Evolutionary conservation across 2,113 vertebrate species (phyloP), one percentile per base, ranked within the genome.

Genomic region (Microcebus jonahi): DNA sequence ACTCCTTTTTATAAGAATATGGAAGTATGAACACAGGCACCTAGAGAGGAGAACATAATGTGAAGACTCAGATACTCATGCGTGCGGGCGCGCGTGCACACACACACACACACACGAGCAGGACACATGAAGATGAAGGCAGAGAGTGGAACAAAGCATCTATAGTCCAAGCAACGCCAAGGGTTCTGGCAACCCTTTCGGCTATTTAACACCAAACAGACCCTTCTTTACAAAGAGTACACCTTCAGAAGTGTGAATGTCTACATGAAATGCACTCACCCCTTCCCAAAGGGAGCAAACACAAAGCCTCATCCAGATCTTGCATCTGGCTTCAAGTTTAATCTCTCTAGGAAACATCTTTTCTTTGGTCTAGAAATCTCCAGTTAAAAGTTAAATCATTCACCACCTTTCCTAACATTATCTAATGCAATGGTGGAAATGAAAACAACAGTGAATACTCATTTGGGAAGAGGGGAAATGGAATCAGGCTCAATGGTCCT

Each of bases 51-150:
- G 68, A 76, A 59, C 21, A 3, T 39, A 5, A 14, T 1, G 1
- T 75, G 92, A 75, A 27, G 45, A 67, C 48, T 67, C 34, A 45
- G 34, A 10, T 36, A 4, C 31, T 8, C 2, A 1, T 1, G 1
- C 0, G 7, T 10, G 4, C 5, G 12, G 18, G 4, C 8, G 0
- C 20, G 21, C 27, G 10, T 31, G 25, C 17, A 6, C 15, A 23
- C 15, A 20, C 59, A 53, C 18, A 31, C 23, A 23, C 15, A 20
- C 59, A 53, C 45, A 25, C 4, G 31, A 45, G 36, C 48, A 63
- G 34, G 2, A 15, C 6, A 9, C 0, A 2, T 25, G 87, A 75
- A 21, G 57, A 18, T 34, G 10, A 17, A 68, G n/a, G 36, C 61
- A 48, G 67, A 59, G 34, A 50, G 2, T 3, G 6, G n/a, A 82